Evolutionary conservation across 37 sponge, comb jelly and placozoan genomes (phyloP).

Genomic region (Tethya wilhelma): DNA sequence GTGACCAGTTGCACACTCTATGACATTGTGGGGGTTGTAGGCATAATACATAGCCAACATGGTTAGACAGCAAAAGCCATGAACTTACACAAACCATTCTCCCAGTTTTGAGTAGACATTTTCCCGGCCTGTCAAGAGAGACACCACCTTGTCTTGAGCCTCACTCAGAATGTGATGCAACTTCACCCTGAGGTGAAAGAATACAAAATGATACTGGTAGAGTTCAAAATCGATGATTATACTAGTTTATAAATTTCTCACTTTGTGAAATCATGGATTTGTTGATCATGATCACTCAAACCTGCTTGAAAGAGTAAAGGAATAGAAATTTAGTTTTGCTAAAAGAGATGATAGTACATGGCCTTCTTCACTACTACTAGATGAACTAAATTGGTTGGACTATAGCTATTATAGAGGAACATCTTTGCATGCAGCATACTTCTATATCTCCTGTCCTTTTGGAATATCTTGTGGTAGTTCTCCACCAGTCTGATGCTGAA

Average conservation of each 20-base stretch:
- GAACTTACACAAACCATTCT: conserved; percentile 52
- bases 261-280: conserved; percentile 42
- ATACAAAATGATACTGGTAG: not conserved
- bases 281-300: conserved; percentile 26
- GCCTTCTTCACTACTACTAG: too few relatives aligned
- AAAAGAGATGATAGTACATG: too few relatives aligned
- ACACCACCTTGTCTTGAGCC: conserved; percentile 49
- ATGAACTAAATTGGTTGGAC: too few relatives aligned
- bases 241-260: not conserved
- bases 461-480: conserved; percentile 4
- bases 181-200: conserved; percentile 2
- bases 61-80: not conserved
- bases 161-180: conserved; percentile 9
- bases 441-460: conserved; percentile 29
- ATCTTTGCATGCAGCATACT: not conserved
- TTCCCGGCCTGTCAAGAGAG: conserved; percentile 21
- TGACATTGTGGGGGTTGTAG: not conserved
- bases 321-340: too few relatives aligned
- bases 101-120: conserved; percentile 43
- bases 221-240: not conserved
- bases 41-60: not conserved
- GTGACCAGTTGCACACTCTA: not conserved
- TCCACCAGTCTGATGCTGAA: conserved; percentile 24
- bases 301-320: conserved; percentile 13
- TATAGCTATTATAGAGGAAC: too few relatives aligned